Percentiles rank a stretch among this genome's conserved stretches.
Conservation (phyloP, 2,797 vertebrate species). For the Myotis findleyi region DNA sequence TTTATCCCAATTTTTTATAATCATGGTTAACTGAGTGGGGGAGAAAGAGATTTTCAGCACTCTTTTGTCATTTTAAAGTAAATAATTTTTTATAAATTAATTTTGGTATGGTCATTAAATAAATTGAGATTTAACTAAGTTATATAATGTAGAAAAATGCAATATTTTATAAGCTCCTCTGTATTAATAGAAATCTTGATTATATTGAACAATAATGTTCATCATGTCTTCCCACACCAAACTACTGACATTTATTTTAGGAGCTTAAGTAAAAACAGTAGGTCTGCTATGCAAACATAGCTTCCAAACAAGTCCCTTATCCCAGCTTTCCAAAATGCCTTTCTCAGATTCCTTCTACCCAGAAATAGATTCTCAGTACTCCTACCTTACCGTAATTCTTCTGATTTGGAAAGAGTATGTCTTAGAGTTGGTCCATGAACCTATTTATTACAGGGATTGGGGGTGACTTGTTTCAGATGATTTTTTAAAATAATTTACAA, state of each 20-base stretch:
- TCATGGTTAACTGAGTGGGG: neutral
- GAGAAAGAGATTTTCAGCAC: neutral
- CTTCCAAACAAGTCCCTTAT: neutral
- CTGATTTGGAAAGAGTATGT: neutral
- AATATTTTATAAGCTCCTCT: neutral
- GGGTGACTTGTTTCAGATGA: neutral
- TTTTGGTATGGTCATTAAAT: neutral
- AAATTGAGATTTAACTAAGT: neutral
- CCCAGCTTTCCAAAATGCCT: neutral
- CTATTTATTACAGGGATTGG: neutral
- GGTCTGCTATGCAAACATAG: neutral
- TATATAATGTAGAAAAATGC: neutral
- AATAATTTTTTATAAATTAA: neutral
- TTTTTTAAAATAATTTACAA: slow-evolving; percentile 31
- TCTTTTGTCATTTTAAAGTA: neutral
- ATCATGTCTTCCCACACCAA: neutral
- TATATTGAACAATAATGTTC: neutral
- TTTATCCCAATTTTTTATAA: neutral
- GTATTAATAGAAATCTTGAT: neutral
- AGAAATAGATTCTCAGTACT: neutral
- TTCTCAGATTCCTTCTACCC: neutral
- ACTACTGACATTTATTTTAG: neutral
- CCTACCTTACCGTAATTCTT: neutral
- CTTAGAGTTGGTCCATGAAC: neutral
- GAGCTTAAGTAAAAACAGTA: neutral